phyloP scores from a whole-genome alignment of 1,140 invertebrate species.

The roundworm (Caenorhabditis elegans) region DNA sequence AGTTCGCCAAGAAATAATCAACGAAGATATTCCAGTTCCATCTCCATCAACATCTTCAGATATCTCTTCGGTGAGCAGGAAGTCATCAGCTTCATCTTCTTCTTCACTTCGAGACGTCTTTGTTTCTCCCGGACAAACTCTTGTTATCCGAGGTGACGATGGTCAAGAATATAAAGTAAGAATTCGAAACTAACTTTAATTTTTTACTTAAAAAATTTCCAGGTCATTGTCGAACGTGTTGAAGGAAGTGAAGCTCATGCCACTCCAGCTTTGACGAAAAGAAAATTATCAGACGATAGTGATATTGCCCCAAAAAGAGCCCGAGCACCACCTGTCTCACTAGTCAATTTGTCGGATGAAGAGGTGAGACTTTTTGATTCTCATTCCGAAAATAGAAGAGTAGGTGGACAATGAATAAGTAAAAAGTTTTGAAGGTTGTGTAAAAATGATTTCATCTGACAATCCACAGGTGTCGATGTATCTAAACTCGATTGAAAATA shows the following conservation, averaged over 20 bases:
- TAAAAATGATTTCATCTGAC: not conserved
- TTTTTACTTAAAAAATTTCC: not conserved
- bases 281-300: not conserved
- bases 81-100: not conserved
- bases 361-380: not conserved
- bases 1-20: not conserved
- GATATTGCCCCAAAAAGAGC: not conserved
- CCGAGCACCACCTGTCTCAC: slow-evolving; percentile 26
- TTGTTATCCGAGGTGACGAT: slow-evolving; percentile 1
- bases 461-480: no score
- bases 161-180: slow-evolving; percentile 10
- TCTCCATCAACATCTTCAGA: not conserved
- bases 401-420: not conserved
- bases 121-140: not conserved
- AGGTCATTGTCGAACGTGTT: slow-evolving; percentile 7
- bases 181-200: not conserved
- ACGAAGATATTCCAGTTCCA: not conserved
- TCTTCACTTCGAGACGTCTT: slow-evolving; percentile 9
- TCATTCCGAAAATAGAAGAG: not conserved
- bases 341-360: slow-evolving; percentile 39
- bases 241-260: not conserved
- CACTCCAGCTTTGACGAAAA: not conserved
- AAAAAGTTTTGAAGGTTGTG: not conserved
- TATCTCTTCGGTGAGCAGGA: slow-evolving; percentile 18
- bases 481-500: no score